Percentiles rank a stretch among this genome's conserved stretches.
Conservation (phyloP, 2,888 invertebrate species). For the Drosophila stalkeri region DNA sequence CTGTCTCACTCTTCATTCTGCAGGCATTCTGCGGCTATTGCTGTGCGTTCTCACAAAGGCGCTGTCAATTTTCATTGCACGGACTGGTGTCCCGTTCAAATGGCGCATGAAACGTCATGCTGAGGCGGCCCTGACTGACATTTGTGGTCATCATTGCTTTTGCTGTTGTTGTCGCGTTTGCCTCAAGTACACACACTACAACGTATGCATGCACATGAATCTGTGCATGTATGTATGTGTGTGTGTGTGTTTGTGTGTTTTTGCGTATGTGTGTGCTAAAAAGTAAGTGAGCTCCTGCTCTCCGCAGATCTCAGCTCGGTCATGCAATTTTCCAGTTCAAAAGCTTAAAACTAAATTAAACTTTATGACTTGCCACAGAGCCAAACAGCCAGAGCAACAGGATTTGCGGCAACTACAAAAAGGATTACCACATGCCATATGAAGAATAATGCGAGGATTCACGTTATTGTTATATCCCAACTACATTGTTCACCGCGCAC, state of each 20-base stretch:
- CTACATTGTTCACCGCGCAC: slow-evolving; percentile 11
- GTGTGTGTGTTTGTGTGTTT: not conserved
- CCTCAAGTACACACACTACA: slow-evolving; percentile 25
- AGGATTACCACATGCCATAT: slow-evolving; percentile 74
- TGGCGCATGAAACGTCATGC: slow-evolving; percentile 65
- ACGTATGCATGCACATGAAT: not conserved
- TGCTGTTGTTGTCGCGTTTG: slow-evolving; percentile 21
- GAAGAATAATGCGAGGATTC: slow-evolving; percentile 73
- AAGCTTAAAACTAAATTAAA: slow-evolving; percentile 82
- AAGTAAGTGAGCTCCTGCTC: slow-evolving; percentile 52
- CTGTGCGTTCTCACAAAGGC: slow-evolving; percentile 54
- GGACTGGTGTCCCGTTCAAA: slow-evolving; percentile 49
- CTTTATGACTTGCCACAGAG: slow-evolving; percentile 74
- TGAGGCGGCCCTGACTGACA: slow-evolving; percentile 56
- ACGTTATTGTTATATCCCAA: slow-evolving; percentile 49
- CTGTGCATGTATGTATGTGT: not conserved
- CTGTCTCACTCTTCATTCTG: slow-evolving; percentile 2
- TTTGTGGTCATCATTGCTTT: slow-evolving; percentile 48
- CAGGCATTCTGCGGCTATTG: slow-evolving; percentile 36
- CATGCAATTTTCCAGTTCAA: slow-evolving; percentile 80
- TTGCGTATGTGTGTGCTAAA: slow-evolving; percentile 43
- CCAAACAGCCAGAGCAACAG: slow-evolving; percentile 54
- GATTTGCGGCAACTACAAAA: slow-evolving; percentile 76
- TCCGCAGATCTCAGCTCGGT: slow-evolving; percentile 41
- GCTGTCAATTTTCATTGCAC: slow-evolving; percentile 65